phyloP scores from a whole-genome alignment of 2,113 vertebrate species.

The Chaetops frenatus region DNA sequence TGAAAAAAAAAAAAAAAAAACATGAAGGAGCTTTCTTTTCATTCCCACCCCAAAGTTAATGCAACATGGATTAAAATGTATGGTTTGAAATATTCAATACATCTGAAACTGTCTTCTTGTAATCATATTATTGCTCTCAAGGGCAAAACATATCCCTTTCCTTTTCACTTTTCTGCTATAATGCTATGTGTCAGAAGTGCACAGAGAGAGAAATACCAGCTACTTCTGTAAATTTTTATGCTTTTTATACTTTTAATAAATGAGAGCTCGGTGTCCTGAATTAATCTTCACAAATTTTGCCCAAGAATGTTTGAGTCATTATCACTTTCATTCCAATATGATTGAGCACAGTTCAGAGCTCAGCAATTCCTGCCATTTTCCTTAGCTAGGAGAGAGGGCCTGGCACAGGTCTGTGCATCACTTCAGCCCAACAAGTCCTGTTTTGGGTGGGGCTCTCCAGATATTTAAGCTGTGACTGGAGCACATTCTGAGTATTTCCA shows the following conservation, averaged over 20 bases:
- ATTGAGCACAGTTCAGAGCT: not conserved
- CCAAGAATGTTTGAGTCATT: not conserved
- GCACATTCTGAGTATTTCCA: not conserved
- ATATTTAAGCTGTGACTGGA: not conserved
- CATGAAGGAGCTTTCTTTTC: conserved; percentile 52
- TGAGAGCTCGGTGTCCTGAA: not conserved
- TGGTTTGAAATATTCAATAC: conserved; percentile 33
- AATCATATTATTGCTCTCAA: not conserved
- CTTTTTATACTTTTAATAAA: not conserved
- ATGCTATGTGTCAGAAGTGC: not conserved
- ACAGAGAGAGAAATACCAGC: not conserved
- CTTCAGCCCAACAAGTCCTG: not conserved
- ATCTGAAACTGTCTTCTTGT: not conserved
- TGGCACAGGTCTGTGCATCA: not conserved
- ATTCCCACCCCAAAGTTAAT: conserved; percentile 41
- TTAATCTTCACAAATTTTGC: not conserved
- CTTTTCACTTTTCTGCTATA: not conserved
- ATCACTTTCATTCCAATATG: not conserved
- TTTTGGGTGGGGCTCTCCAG: not conserved
- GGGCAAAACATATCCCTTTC: not conserved
- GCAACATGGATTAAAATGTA: conserved; percentile 51
- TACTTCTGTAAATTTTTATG: not conserved
- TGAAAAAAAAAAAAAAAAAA: conserved; percentile 36
- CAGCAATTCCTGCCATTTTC: not conserved
- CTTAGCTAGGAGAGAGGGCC: not conserved